phyloP scores from a whole-genome alignment of 2,797 vertebrate genomes.

The Periparus ater region DNA sequence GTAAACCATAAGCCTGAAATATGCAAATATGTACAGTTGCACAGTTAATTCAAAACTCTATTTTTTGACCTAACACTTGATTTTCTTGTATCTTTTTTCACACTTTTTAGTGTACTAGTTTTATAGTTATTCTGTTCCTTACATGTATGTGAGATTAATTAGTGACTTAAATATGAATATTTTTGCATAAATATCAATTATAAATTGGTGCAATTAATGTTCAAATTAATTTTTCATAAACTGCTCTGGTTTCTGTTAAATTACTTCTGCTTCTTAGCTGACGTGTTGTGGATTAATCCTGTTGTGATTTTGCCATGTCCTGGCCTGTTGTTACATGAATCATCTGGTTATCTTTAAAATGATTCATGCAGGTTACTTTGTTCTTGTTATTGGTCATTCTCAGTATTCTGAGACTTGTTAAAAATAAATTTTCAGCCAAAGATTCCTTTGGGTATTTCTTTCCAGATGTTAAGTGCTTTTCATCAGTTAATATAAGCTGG shows the following conservation, averaged over 20 bases:
- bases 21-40: background rate
- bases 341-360: background rate
- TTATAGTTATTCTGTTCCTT: background rate
- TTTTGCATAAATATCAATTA: background rate
- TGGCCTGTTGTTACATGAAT: background rate
- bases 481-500: background rate
- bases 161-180: background rate
- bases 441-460: background rate
- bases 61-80: background rate
- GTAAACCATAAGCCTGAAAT: background rate
- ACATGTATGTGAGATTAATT: background rate
- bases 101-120: background rate
- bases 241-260: background rate
- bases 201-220: background rate
- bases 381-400: background rate
- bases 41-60: background rate
- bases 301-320: background rate
- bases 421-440: background rate
- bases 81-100: background rate
- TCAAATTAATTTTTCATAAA: background rate
- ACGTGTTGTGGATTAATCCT: background rate
- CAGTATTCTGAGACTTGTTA: background rate
- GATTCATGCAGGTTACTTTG: background rate
- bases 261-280: background rate
- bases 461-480: background rate